Evolutionary conservation across 2,113 vertebrate genomes (phyloP), one percentile per base, ranked within the genome.

Genomic region (Laterallus jamaicensis): DNA sequence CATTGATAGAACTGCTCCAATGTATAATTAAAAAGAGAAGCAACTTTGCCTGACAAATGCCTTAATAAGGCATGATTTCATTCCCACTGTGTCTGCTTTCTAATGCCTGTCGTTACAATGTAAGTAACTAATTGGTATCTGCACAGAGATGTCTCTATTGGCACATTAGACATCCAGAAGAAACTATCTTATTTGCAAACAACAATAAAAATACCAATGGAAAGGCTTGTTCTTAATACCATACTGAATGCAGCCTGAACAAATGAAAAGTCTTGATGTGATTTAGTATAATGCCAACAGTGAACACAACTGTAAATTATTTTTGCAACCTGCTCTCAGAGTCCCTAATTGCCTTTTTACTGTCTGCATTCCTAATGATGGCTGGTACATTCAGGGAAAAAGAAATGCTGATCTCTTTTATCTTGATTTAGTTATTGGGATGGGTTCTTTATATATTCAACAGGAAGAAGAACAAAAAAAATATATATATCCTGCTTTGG

Each of bases 291-390:
- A 96, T 73, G 81, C 83, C 95, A 97, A 87, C 74, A 93, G 77
- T 89, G 92, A 96, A 96, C 86, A 92, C 85, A 95, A 96, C 71
- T 95, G 75, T 96, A 97, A 98, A 96, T 98, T 98, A 95, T 97
- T 97, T 98, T 96, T 94, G 84, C 93, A 97, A 95, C 95, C 82
- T 95, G 59, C 70, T 97, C 93, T 97, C 90, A 66, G 39, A 97
- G 95, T 92, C 93, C 88, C 95, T 97, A 95, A 97, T 96, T 98
- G 92, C 96, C 94, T 90, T 95, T 98, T 98, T 95, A 90, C 93
- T 95, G 86, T 96, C 95, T 97, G 84, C 93, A 96, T 97, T 92
- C 90, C 86, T 97, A 97, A 96, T 95, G 94, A 93, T 86, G 44
- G 84, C 82, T 98, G 95, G 97, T 95, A 90, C 25, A 86, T 90